A percentile compares a stretch with the other conserved stretches of the same genome.
phyloP scores from a whole-genome alignment of 2,888 invertebrate genomes.

The Mimumesa dahlbomi region DNA sequence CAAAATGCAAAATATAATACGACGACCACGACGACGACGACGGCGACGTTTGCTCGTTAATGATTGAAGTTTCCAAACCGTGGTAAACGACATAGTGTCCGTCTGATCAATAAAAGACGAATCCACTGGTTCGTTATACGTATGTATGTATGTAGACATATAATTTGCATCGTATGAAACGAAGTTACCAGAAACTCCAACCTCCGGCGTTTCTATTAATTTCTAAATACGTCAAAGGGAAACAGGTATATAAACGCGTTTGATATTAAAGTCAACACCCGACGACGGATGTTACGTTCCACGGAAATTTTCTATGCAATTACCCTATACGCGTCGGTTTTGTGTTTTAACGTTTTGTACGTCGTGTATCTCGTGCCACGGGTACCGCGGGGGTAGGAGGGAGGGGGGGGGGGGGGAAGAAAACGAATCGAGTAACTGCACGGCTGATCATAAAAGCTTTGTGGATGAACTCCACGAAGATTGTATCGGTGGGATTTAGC shows the following conservation, averaged over 20 bases:
- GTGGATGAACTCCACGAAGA: slow-evolving; percentile 29
- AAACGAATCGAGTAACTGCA: slow-evolving; percentile 25
- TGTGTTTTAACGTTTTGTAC: background rate
- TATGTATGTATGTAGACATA: no score
- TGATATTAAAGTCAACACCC: no score
- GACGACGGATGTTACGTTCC: no score
- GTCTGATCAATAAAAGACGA: slow-evolving; percentile 18
- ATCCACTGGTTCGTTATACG: no score
- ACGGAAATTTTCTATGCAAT: background rate
- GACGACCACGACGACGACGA: background rate
- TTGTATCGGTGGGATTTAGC: slow-evolving; percentile 41
- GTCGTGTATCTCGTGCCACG: background rate
- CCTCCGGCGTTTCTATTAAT: background rate
- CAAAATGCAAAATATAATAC: slow-evolving; percentile 43
- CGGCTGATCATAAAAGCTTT: slow-evolving; percentile 36
- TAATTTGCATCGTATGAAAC: no score
- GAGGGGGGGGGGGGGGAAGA: background rate
- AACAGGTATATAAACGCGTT: no score
- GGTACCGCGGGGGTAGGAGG: background rate
- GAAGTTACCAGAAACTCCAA: no score
- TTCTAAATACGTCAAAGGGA: no score
- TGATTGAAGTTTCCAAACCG: slow-evolving; percentile 6
- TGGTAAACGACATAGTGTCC: background rate
- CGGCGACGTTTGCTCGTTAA: slow-evolving; percentile 3
- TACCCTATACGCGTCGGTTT: no score